phyloP scores from a whole-genome alignment of 2,113 vertebrate species.

The Urocynchramus pylzowi region DNA sequence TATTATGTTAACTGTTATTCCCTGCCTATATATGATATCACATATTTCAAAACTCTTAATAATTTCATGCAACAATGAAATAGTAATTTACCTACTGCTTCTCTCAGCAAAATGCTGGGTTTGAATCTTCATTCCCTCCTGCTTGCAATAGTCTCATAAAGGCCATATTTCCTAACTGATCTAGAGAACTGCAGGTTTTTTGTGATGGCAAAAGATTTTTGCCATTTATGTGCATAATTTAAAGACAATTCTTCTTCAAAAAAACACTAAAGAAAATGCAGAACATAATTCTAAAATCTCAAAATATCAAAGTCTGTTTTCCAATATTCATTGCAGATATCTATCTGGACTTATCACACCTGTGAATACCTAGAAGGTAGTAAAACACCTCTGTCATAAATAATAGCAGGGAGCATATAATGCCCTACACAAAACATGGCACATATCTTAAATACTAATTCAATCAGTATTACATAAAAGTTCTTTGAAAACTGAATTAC shows the following conservation, averaged over 20 bases:
- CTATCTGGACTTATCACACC: background rate
- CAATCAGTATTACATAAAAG: conserved; percentile 55
- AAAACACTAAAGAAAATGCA: background rate
- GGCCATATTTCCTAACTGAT: background rate
- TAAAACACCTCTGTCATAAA: background rate
- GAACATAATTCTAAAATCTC: background rate
- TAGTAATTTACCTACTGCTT: background rate
- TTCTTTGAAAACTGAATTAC: conserved; percentile 65
- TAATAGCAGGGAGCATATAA: background rate
- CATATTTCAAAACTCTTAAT: background rate
- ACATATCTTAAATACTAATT: conserved; percentile 56
- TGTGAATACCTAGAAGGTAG: background rate
- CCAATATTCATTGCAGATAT: background rate
- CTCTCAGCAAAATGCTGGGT: background rate
- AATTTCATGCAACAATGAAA: background rate
- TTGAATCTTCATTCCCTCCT: background rate
- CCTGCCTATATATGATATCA: background rate
- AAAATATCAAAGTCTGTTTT: background rate
- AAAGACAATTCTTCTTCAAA: background rate
- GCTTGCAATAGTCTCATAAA: background rate
- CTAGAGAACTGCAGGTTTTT: background rate
- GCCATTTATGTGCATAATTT: background rate
- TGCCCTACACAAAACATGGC: background rate
- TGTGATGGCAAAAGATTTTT: background rate
- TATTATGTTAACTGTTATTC: background rate